These are phyloP conservation scores for Heliconius nattereri DNA, from an alignment of 1,140 invertebrate species.

Conservation along the genomic window DNA sequence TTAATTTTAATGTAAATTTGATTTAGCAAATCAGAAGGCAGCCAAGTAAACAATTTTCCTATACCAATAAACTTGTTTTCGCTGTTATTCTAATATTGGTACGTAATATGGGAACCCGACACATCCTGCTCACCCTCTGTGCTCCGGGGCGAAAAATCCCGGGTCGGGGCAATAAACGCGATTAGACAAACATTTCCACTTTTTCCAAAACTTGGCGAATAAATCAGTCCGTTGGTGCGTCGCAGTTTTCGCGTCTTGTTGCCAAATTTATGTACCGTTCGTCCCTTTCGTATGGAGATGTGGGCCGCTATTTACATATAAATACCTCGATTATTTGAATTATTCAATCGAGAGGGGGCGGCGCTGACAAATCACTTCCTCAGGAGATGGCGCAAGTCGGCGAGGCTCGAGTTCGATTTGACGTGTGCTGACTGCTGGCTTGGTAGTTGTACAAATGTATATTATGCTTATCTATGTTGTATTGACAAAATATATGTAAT, in stretches of 20 bases:
- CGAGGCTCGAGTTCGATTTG: constrained; percentile 65
- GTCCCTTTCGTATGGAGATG: constrained; percentile 81
- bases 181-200: constrained; percentile 80
- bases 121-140: constrained; percentile 45
- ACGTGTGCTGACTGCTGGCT: constrained; percentile 56
- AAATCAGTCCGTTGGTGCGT: constrained; percentile 79
- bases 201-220: constrained; percentile 78
- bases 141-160: constrained; percentile 63
- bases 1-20: background rate
- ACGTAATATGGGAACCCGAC: constrained; percentile 39
- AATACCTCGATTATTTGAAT: constrained; percentile 82
- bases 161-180: constrained; percentile 71
- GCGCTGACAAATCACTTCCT: constrained; percentile 81
- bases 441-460: background rate
- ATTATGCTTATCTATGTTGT: background rate
- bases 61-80: constrained; percentile 48
- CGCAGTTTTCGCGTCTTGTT: constrained; percentile 78
- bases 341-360: constrained; percentile 81
- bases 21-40: constrained; percentile 14
- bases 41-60: constrained; percentile 33
- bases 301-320: constrained; percentile 79
- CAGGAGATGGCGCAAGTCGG: constrained; percentile 75
- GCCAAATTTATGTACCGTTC: constrained; percentile 81
- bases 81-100: constrained; percentile 34
- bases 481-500: background rate